Conservation (phyloP, 1,140 invertebrate species). For the Polypedilum vanderplanki region DNA sequence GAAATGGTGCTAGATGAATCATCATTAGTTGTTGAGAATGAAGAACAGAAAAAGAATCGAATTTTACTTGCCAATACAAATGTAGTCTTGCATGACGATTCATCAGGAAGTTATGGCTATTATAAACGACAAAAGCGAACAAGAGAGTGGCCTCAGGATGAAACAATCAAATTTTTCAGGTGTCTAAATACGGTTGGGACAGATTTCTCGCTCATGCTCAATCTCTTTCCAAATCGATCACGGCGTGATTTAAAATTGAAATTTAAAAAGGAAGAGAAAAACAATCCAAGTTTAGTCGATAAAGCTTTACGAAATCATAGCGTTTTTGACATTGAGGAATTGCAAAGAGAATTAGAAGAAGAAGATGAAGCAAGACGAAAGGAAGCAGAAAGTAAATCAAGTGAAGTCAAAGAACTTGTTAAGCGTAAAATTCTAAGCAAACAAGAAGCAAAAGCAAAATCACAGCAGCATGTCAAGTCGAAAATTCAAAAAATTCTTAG, state of each 20-base stretch:
- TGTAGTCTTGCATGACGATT: constrained; percentile 58
- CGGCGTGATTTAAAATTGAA: constrained; percentile 75
- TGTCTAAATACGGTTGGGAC: constrained; percentile 81
- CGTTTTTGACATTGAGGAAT: constrained; percentile 45
- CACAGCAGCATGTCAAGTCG: not conserved
- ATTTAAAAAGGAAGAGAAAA: constrained; percentile 49
- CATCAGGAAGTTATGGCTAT: constrained; percentile 50
- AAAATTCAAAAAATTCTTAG: constrained; percentile 13
- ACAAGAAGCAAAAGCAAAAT: not conserved
- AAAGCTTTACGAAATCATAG: constrained; percentile 46
- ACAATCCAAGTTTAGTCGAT: constrained; percentile 43
- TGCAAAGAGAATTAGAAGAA: constrained; percentile 44
- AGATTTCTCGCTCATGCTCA: constrained; percentile 81
- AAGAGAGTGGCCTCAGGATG: constrained; percentile 58
- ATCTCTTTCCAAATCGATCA: constrained; percentile 69
- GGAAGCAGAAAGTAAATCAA: constrained; percentile 33
- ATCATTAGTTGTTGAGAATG: constrained; percentile 74
- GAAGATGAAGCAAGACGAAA: constrained; percentile 37
- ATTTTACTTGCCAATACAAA: constrained; percentile 56
- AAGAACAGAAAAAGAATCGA: constrained; percentile 54
- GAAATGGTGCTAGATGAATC: constrained; percentile 80
- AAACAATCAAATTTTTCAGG: constrained; percentile 80
- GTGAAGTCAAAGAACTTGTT: constrained; percentile 17
- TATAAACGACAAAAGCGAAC: constrained; percentile 57
- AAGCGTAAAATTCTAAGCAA: constrained; percentile 5